phyloP scores from a whole-genome alignment of 1,140 invertebrate genomes.

The Apis florea region DNA sequence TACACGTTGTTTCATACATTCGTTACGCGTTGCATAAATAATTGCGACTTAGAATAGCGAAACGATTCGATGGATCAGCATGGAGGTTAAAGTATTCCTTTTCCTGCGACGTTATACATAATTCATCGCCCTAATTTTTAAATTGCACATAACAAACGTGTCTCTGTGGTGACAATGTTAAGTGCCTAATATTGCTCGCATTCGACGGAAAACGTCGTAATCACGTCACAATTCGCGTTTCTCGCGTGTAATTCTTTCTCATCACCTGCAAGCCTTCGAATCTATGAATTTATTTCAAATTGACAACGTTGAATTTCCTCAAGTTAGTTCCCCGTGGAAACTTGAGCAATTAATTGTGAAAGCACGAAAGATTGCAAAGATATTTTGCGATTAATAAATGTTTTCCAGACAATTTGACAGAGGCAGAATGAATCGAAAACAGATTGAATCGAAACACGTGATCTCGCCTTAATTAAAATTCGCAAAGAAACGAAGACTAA shows the following conservation, averaged over 20 bases:
- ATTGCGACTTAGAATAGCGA: too few species aligned
- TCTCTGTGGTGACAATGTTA: conserved; percentile 29
- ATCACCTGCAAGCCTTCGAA: background rate
- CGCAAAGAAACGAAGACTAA: background rate
- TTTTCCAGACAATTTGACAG: background rate
- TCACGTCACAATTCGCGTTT: background rate
- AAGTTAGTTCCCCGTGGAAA: too few species aligned
- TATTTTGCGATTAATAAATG: background rate
- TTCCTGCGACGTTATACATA: background rate
- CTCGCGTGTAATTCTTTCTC: background rate
- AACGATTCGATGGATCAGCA: background rate
- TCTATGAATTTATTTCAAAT: background rate
- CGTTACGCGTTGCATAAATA: too few species aligned
- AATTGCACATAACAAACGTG: background rate
- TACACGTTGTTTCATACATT: background rate
- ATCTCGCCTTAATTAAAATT: background rate
- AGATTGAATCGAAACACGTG: background rate
- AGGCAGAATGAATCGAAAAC: background rate
- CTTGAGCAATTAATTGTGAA: background rate
- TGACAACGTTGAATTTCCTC: background rate
- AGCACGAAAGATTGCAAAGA: background rate
- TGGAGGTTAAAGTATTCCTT: background rate
- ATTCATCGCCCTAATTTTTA: background rate
- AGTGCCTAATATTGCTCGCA: conserved; percentile 27
- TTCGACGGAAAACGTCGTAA: conserved; percentile 5